These are phyloP conservation scores for Trissonchulus latispiculum DNA, from an alignment of 2,888 invertebrate genomes.

Conservation along the genomic window DNA sequence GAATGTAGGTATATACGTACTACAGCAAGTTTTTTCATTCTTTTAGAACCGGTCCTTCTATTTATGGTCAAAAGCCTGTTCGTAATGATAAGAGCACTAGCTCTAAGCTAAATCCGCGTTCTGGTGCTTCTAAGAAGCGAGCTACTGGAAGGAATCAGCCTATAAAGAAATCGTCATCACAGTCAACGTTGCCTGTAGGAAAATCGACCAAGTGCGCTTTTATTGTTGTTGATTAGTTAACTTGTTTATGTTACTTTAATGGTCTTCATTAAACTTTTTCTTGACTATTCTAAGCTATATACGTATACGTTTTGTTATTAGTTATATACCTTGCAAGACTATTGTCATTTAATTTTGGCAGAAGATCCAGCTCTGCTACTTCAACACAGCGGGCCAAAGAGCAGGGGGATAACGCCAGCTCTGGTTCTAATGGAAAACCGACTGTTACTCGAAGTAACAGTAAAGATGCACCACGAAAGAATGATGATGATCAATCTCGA, in stretches of 20 bases:
- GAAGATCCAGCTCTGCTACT: constrained; percentile 12
- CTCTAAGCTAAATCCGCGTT: background rate
- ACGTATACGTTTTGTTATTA: background rate
- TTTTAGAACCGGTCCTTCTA: background rate
- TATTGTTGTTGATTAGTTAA: too few relatives aligned
- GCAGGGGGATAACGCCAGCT: background rate
- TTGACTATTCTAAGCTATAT: background rate
- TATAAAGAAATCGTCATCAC: constrained; percentile 14
- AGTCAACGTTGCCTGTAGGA: background rate
- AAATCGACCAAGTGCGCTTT: background rate
- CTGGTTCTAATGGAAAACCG: too few relatives aligned
- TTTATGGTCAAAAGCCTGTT: background rate
- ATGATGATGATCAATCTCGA: too few relatives aligned
- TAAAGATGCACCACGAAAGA: too few relatives aligned
- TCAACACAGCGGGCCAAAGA: constrained; percentile 8
- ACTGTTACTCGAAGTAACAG: background rate
- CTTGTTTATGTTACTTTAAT: background rate
- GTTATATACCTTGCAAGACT: too few relatives aligned
- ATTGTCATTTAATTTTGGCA: too few relatives aligned
- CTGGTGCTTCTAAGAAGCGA: background rate
- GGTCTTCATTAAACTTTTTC: background rate
- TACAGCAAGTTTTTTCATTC: too few relatives aligned
- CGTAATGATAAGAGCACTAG: background rate
- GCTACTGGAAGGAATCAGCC: background rate
- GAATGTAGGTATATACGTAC: too few relatives aligned